Conservation (phyloP, 2,797 vertebrate genomes). For the Ctenopoma kingsleyae region DNA sequence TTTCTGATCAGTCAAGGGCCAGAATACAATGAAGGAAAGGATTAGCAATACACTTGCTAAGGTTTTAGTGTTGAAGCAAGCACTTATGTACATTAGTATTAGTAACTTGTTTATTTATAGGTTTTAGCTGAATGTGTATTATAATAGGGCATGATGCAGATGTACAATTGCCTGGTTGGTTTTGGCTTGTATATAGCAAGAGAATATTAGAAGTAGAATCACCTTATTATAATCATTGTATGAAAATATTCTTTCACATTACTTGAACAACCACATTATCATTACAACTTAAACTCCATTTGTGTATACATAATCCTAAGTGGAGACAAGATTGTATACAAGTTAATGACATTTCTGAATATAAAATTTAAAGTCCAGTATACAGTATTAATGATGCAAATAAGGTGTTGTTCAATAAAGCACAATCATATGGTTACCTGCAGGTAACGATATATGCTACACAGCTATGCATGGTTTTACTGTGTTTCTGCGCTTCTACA, state of each 20-base stretch:
- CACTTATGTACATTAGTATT: slow-evolving; percentile 49
- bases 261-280: slow-evolving; percentile 56
- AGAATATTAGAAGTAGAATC: slow-evolving; percentile 55
- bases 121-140: slow-evolving; percentile 50
- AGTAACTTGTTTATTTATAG: slow-evolving; percentile 46
- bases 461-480: slow-evolving; percentile 75
- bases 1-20: slow-evolving; percentile 20
- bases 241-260: slow-evolving; percentile 54
- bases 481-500: slow-evolving; percentile 54
- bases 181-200: slow-evolving; percentile 67
- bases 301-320: slow-evolving; percentile 50
- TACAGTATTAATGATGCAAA: slow-evolving; percentile 45
- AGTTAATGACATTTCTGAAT: slow-evolving; percentile 30
- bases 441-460: slow-evolving; percentile 44
- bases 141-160: slow-evolving; percentile 49
- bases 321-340: slow-evolving; percentile 38
- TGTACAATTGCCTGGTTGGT: slow-evolving; percentile 42
- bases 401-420: slow-evolving; percentile 61
- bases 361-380: slow-evolving; percentile 13
- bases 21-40: slow-evolving; percentile 6
- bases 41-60: slow-evolving; percentile 16
- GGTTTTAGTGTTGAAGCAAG: slow-evolving; percentile 26
- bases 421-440: slow-evolving; percentile 63
- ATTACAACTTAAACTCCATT: slow-evolving; percentile 36
- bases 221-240: slow-evolving; percentile 37